These are phyloP conservation scores for Dinomys branickii DNA, from an alignment of 2,113 vertebrate genomes.

Conservation along the genomic window DNA sequence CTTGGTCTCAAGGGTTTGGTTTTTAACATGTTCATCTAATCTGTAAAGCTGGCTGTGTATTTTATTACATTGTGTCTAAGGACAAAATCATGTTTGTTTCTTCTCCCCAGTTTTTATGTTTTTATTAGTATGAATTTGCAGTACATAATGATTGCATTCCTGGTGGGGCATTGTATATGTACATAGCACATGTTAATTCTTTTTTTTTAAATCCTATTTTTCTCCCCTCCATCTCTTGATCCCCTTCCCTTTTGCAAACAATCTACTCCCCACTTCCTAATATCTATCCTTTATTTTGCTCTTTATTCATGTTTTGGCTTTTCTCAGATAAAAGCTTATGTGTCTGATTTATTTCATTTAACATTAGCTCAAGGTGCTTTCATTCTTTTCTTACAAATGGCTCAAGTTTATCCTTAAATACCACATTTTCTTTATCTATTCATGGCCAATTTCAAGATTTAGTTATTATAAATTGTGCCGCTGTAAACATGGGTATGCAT, in stretches of 20 bases:
- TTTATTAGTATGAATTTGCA: neutral
- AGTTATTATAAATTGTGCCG: neutral
- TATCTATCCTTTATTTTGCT: neutral
- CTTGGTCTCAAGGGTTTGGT: neutral
- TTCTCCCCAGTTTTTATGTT: neutral
- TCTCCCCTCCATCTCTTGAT: neutral
- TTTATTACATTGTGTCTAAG: neutral
- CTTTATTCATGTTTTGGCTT: neutral
- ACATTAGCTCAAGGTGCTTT: neutral
- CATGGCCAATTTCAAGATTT: neutral
- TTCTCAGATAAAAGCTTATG: neutral
- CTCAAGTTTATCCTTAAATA: neutral
- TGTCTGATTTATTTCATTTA: neutral
- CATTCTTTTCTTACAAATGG: neutral
- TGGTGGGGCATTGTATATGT: neutral
- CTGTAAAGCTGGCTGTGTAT: conserved; percentile 11
- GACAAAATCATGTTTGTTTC: neutral
- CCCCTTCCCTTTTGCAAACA: neutral
- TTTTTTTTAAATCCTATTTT: neutral
- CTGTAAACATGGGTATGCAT: neutral
- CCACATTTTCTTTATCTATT: neutral
- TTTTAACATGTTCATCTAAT: neutral
- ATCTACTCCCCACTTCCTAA: neutral
- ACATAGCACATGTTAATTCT: neutral
- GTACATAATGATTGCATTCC: neutral